Evolutionary conservation across 2,113 vertebrate species (phyloP).

Genomic region (Atherinomorus stipes): DNA sequence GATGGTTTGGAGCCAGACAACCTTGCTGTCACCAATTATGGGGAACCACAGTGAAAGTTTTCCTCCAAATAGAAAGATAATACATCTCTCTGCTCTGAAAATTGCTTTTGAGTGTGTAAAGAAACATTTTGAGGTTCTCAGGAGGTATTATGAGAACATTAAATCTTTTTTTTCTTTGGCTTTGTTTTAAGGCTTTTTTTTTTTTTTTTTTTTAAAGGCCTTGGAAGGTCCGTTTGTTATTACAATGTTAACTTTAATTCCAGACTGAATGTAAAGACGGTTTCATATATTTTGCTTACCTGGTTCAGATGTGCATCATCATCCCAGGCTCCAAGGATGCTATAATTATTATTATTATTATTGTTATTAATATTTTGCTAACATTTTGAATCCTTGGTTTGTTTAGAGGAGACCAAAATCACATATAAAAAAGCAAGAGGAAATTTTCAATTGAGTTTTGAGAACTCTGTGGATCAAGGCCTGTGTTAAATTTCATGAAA

Average conservation of each 20-base stretch:
- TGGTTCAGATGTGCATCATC: not conserved
- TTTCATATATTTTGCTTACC: not conserved
- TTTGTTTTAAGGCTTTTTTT: not conserved
- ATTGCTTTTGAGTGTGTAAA: slow-evolving; percentile 20
- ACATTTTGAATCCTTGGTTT: not conserved
- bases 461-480: not conserved
- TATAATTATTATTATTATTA: no score
- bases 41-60: not conserved
- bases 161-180: not conserved
- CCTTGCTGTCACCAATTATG: slow-evolving; percentile 3
- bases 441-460: not conserved
- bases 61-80: slow-evolving; percentile 20
- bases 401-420: not conserved
- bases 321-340: no score
- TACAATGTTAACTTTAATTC: not conserved
- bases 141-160: not conserved
- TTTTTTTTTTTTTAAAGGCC: slow-evolving; percentile 2
- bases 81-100: slow-evolving; percentile 16
- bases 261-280: not conserved
- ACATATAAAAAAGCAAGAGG: not conserved
- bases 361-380: no score
- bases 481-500: not conserved
- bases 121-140: slow-evolving; percentile 22
- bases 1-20: not conserved
- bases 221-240: not conserved